Evolutionary conservation across 2,797 vertebrate species (phyloP).

Genomic region (Anabas testudineus): DNA sequence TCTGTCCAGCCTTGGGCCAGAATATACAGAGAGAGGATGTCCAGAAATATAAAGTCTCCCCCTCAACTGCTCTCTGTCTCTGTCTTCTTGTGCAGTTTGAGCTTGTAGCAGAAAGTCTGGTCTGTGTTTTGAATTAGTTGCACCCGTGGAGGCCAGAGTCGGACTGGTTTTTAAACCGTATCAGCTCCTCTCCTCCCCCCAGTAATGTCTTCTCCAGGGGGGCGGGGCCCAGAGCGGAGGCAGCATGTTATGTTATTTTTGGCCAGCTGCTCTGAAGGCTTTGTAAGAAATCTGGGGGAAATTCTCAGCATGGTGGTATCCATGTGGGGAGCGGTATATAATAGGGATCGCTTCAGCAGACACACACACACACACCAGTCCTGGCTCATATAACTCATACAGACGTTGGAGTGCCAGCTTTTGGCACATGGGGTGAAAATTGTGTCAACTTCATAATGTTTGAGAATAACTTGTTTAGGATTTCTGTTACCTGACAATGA

Average conservation of each 20-base stretch:
- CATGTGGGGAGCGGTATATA: conserved; percentile 81
- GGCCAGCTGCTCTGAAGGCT: conserved; percentile 79
- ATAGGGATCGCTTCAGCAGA: conserved; percentile 70
- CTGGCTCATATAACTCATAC: conserved; percentile 64
- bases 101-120: conserved; percentile 61
- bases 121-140: conserved; percentile 82
- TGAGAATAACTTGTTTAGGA: conserved; percentile 7
- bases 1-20: conserved; percentile 67
- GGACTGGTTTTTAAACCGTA: conserved; percentile 61
- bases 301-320: conserved; percentile 79
- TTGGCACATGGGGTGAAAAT: conserved; percentile 10
- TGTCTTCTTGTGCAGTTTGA: conserved; percentile 44
- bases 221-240: conserved; percentile 67
- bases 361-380: conserved; percentile 59
- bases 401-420: conserved; percentile 16
- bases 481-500: neutral
- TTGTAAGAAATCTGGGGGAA: conserved; percentile 81
- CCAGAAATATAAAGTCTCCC: conserved; percentile 70
- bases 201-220: conserved; percentile 78
- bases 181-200: conserved; percentile 50
- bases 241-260: conserved; percentile 83
- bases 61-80: conserved; percentile 33
- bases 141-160: conserved; percentile 69
- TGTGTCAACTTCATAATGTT: conserved; percentile 8
- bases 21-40: conserved; percentile 64